Evolutionary conservation across 2,797 vertebrate species (phyloP), one percentile per base, ranked within the genome.

Genomic region (Falco cherrug): DNA sequence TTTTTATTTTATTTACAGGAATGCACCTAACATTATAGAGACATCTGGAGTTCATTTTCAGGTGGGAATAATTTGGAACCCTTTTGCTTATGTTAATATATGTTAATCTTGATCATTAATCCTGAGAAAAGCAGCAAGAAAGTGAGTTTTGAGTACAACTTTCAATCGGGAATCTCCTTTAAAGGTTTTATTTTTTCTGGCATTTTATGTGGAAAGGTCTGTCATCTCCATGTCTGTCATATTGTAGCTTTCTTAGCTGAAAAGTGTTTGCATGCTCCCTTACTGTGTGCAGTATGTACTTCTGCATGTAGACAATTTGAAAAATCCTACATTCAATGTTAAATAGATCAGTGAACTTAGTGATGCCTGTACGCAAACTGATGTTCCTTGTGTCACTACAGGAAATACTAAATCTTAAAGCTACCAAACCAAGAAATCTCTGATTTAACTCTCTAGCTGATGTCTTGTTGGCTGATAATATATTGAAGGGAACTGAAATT

Each of bases 21-120:
- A 96, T 95, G 98, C 98, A 87, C 98, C 99, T 92, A 99, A 99
- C 98, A 98, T 99, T 91, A 99, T 99, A 95, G 99, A 99, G 91
- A 99, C 99, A 0, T 98, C 98, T 83, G 99, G 99, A 95, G 99
- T 99, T 96, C 99, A 99, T 98, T 99, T 99, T 98, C 99, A 99
- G 99, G 99, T 99, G 94, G 91, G 96, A 96, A 79, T 91, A 54
- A 69, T 93, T 97, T 93, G 47, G 11, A 60, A 12, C 22, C n/a
- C 21, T 85, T 84, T 60, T 63, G 35, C 9, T 68, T 65, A 13
- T 69, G 16, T 65, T 89, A n/a, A 39, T 70, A 10, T 68, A 6
- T 86, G 2, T 63, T 25, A 53, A 4, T 81, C 45, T 48, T 92
- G 39, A 60, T 84, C 11, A 35, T 81, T 87, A 65, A 64, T 76